Evolutionary conservation across 2,113 vertebrate species (phyloP), one percentile per base, ranked within the genome.

Genomic region (Puntigrus tetrazona): DNA sequence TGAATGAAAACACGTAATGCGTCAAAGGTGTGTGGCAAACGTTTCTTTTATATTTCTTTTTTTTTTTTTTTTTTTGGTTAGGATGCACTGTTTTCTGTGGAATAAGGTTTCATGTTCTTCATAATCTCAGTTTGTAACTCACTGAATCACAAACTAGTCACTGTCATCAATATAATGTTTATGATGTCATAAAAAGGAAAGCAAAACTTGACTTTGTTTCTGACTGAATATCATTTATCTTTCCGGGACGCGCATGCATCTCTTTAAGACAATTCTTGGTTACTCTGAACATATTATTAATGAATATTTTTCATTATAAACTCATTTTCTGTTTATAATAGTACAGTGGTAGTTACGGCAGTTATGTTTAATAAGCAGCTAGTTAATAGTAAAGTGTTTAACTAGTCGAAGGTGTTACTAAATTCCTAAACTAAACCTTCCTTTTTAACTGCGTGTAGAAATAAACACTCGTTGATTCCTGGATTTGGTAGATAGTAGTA

Each of bases 31-130:
- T 90, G 89, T 92, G 91, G 90, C 75, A 83, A 85, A 75, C 84
- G 27, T 86, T 88, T 88, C 63, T 83, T 88, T 88, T 92, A 90
- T 89, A 89, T 92, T 89, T 92, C 89, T 87, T 67, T 85, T 52
- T 84, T 84, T 72, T 78, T 84, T 63, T 82, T 57, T 41, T 69
- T 79, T 84, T 84, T 91, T 91, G 89, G 91, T 88, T 88, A 81
- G 90, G 88, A 94, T 93, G 94, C 91, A 93, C 91, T 94, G 93
- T 93, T 90, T 90, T 91, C 87, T 88, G 88, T 92, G 94, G 93
- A 92, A 93, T 89, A 92, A 91, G 74, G 84, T 91, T 88, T 84
- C 93, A 94, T 91, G 91, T 92, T 93, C 86, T 92, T 89, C 89
- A 89, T 84, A 91, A 88, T 89, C 91, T 94, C 91, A 92, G 87